Conservation (phyloP, 1,140 invertebrate genomes). For the Thalassaphorura encarpata region DNA sequence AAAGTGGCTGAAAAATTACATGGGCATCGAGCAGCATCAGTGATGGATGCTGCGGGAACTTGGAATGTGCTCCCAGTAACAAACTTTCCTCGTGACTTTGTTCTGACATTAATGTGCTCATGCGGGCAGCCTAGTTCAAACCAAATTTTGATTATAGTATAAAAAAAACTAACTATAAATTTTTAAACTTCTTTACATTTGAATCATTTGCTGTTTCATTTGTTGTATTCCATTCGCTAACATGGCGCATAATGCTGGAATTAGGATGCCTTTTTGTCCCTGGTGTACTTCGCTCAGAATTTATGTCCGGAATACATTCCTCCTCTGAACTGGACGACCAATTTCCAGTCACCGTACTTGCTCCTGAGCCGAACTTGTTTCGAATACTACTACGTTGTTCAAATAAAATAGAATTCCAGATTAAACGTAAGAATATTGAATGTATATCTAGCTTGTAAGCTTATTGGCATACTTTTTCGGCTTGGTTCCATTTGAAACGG, state of each 20-base stretch:
- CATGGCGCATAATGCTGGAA: slow-evolving; percentile 29
- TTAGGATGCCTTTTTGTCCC: slow-evolving; percentile 17
- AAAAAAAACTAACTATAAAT: too few relatives aligned
- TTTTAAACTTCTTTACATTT: too few relatives aligned
- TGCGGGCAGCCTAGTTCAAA: slow-evolving; percentile 3
- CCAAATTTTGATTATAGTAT: neutral
- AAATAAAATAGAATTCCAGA: too few relatives aligned
- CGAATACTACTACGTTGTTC: too few relatives aligned
- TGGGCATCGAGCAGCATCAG: slow-evolving; percentile 76
- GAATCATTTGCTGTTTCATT: too few relatives aligned
- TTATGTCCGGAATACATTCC: slow-evolving; percentile 9
- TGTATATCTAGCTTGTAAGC: too few relatives aligned
- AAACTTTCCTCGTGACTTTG: slow-evolving; percentile 35
- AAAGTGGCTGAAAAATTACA: slow-evolving; percentile 79
- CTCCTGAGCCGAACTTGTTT: slow-evolving; percentile 14
- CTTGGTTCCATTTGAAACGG: too few relatives aligned
- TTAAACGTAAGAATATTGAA: too few relatives aligned
- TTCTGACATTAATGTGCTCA: slow-evolving; percentile 15
- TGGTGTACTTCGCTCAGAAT: slow-evolving; percentile 21
- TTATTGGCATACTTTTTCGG: too few relatives aligned
- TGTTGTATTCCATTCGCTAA: slow-evolving; percentile 37
- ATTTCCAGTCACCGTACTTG: slow-evolving; percentile 24
- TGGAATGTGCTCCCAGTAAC: slow-evolving; percentile 40
- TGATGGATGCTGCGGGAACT: slow-evolving; percentile 53
- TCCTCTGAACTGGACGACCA: slow-evolving; percentile 16